Evolutionary conservation across 1,140 invertebrate species (phyloP), one percentile per base, ranked within the genome.

Genomic region (Aricia agestis): DNA sequence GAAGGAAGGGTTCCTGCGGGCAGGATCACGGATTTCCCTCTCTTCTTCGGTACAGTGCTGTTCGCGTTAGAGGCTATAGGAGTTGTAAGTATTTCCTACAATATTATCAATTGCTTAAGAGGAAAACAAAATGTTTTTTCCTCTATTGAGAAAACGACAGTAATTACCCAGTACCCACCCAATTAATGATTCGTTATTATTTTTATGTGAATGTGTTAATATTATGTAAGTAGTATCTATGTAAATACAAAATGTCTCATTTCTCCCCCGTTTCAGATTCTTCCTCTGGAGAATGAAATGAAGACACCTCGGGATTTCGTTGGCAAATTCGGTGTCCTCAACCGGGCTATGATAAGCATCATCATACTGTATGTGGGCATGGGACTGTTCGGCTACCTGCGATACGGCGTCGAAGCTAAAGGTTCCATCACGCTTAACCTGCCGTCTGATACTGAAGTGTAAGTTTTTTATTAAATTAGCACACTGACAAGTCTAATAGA

Each of bases 211-310:
- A n/a, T n/a, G n/a, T n/a, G n/a, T n/a, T n/a, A n/a, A n/a, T n/a
- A n/a, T n/a, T n/a, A n/a, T n/a, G n/a, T n/a, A n/a, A n/a, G n/a
- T n/a, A n/a, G n/a, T n/a, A n/a, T n/a, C n/a, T n/a, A n/a, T n/a
- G n/a, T n/a, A n/a, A n/a, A n/a, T n/a, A n/a, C n/a, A n/a, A n/a
- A n/a, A n/a, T n/a, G n/a, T n/a, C n/a, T n/a, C 25, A 25, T 25
- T 25, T 25, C 25, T 25, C 25, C 3, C 9, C 36, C 9, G 36
- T 69, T 74, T 2, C 71, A 97, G 96, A 96, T 97, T 58, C 93
- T 97, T 83, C 97, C 97, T 0, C 81, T 97, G 72, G 96, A 97
- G 83, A 97, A 97, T 79, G 96, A 97, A 82, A 97, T 98, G 97
- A 95, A 95, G 79, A 94, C 93, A 0, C 96, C 96, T 0, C 92